These are phyloP conservation scores for Penaeus japonicus DNA, from an alignment of 1,140 invertebrate species.

Conservation along the genomic window DNA sequence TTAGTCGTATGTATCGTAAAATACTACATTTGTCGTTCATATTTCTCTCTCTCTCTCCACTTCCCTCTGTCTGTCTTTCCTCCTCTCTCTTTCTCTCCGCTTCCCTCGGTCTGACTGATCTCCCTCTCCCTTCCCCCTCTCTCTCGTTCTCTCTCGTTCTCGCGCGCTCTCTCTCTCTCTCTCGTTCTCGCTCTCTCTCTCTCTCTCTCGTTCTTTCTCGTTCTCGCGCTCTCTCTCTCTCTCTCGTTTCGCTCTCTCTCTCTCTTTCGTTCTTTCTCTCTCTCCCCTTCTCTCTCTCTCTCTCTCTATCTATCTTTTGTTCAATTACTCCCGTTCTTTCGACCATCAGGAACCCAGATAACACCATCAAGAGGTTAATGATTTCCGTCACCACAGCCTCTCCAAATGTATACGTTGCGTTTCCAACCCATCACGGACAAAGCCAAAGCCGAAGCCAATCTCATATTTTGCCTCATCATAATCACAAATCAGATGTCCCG, in stretches of 20 bases:
- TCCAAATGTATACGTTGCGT: too few species aligned
- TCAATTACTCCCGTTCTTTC: too few species aligned
- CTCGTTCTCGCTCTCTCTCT: slow-evolving; percentile 32
- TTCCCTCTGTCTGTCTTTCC: not conserved
- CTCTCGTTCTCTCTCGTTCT: not conserved
- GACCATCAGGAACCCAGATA: too few species aligned
- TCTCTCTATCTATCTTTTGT: too few species aligned
- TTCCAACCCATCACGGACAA: too few species aligned
- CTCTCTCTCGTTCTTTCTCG: not conserved
- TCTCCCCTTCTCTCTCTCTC: not conserved
- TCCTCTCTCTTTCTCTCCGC: not conserved
- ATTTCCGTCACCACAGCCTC: too few species aligned
- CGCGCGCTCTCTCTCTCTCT: slow-evolving; percentile 22
- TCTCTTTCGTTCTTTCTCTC: slow-evolving; percentile 2
- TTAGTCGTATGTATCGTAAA: too few species aligned
- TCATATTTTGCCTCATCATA: too few species aligned
- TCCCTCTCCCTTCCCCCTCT: not conserved
- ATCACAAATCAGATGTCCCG: too few species aligned
- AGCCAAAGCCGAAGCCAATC: too few species aligned
- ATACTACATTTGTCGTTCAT: not conserved
- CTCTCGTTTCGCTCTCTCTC: not conserved
- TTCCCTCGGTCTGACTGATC: not conserved
- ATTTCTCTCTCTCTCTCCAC: not conserved
- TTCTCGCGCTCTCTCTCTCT: not conserved
- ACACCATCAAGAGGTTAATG: too few species aligned